A percentile compares a stretch with the other conserved stretches of the same genome.
Conservation (phyloP, 2,113 vertebrate genomes). For the Equus quagga region DNA sequence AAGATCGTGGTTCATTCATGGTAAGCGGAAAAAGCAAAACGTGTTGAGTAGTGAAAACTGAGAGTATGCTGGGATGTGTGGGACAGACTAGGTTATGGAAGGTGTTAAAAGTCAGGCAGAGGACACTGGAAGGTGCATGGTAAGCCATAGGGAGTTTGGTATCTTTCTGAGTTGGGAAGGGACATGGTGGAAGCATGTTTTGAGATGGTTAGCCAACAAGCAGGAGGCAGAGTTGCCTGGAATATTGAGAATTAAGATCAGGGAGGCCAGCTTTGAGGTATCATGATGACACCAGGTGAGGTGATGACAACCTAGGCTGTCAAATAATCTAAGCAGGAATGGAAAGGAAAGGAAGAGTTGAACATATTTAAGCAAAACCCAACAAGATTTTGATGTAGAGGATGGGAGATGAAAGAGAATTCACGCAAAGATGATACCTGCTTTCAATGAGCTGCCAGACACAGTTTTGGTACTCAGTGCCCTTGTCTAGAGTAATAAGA, state of each 20-base stretch:
- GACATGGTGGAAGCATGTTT: not conserved
- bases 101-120: not conserved
- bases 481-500: not conserved
- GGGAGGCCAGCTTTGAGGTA: not conserved
- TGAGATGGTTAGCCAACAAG: not conserved
- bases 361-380: not conserved
- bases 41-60: not conserved
- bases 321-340: not conserved
- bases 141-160: rapidly evolving
- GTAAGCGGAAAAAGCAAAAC: not conserved
- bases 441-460: not conserved
- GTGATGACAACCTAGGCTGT: not conserved
- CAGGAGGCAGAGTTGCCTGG: not conserved
- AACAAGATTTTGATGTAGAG: not conserved
- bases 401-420: not conserved
- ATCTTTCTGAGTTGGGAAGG: not conserved
- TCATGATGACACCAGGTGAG: not conserved
- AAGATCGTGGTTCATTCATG: not conserved
- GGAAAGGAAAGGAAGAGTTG: not conserved
- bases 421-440: not conserved
- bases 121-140: rapidly evolving
- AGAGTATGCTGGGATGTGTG: not conserved
- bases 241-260: not conserved
- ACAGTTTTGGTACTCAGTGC: not conserved
- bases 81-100: not conserved